Conservation (phyloP, 2,113 vertebrate genomes). For the Psephotus haematonotus region DNA sequence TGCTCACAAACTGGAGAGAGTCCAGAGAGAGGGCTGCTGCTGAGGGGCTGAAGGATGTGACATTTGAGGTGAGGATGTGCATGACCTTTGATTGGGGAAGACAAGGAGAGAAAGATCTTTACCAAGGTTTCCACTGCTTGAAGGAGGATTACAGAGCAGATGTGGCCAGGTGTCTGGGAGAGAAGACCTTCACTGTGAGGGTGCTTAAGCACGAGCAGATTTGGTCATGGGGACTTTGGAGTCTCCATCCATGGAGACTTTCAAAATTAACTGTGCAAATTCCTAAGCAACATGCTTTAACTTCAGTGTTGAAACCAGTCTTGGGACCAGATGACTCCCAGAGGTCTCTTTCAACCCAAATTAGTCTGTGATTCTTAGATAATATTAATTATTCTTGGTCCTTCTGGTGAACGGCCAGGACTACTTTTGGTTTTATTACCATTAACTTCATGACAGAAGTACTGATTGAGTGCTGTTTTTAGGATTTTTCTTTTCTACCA, state of each 20-base stretch:
- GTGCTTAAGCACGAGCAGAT: not conserved
- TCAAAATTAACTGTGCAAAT: not conserved
- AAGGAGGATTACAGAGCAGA: not conserved
- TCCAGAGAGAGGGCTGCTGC: not conserved
- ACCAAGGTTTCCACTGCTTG: not conserved
- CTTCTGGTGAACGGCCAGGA: not conserved
- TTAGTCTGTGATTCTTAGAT: not conserved
- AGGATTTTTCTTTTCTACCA: not conserved
- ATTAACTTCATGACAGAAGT: not conserved
- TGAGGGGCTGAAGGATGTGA: not conserved
- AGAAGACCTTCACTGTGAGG: not conserved
- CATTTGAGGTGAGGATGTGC: accelerated
- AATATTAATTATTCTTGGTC: not conserved
- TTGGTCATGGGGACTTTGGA: not conserved
- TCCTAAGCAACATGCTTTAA: not conserved
- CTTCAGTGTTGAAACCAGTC: not conserved
- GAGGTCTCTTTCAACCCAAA: not conserved
- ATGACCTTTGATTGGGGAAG: not conserved
- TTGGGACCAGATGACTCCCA: not conserved
- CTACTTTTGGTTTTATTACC: not conserved
- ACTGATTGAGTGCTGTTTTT: not conserved
- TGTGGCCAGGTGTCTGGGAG: not conserved
- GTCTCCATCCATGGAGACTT: not conserved
- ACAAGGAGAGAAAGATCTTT: not conserved
- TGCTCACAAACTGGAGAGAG: not conserved